Base-by-base conservation (phyloP, 2,113 vertebrate species). In the Pithys albifrons region DNA sequence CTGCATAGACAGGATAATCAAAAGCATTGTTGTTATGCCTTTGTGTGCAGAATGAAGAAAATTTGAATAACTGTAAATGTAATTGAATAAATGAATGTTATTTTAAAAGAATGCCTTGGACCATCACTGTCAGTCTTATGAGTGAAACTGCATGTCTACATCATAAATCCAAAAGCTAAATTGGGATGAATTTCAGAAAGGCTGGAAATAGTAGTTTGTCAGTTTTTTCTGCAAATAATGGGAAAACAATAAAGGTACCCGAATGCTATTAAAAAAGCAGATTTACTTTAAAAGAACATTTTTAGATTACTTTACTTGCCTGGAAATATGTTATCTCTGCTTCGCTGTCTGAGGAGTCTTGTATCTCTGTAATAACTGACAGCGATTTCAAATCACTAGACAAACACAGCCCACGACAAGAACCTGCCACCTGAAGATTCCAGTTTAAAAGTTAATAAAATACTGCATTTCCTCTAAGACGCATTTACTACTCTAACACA, bases 331-430 rank as follows among this genome's bases (percentile, higher is more conserved):
- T 98, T 91, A 99, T 99, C 95, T 99, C 98, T 6, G 98, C 95
- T 58, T 97, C 97, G 0, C 95, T 92, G 43, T 97, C 94, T 29
- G 97, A 83, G 62, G 98, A 97, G 59, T 49, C 74, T 64, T n/a
- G 95, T 57, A 98, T 96, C 92, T 99, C 98, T 57, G 99, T 98
- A 96, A 99, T 97, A 94, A 99, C 98, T 0, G 99, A 99, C 5
- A 99, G 95, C 6, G 99, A 99, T 90, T 99, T 99, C 91, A 99
- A 97, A 91, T 99, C 99, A 95, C 99, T 99, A 37, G 99, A 99
- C 35, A 99, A 98, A 95, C 99, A 99, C 2, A 99, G 95, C 49
- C 98, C 99, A 77, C 98, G 98, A 81, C 99, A 99, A 5, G 97
- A 98, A 62, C 99, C 99, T 8, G 97, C 97, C 81, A 99, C 98